A percentile compares a stretch with the other conserved stretches of the same genome.
Evolutionary conservation across 2,888 invertebrate genomes (phyloP).

Genomic region (Diaphora mendica): DNA sequence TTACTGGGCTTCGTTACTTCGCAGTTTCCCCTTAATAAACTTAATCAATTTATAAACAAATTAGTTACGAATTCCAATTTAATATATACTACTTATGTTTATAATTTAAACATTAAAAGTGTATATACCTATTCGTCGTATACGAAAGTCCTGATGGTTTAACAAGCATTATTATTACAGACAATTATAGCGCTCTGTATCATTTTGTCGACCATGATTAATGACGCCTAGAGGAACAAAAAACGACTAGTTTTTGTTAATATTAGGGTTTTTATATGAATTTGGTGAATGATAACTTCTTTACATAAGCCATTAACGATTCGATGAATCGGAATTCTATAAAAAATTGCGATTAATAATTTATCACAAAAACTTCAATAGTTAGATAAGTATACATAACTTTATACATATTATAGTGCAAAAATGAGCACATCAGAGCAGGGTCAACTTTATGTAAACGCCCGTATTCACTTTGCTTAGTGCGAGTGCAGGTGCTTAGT

Average conservation of each 20-base stretch:
- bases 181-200: background rate
- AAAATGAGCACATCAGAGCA: no score
- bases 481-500: no score
- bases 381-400: background rate
- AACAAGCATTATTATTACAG: background rate
- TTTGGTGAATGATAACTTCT: conserved; percentile 1
- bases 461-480: no score
- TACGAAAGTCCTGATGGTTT: background rate
- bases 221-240: background rate
- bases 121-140: background rate
- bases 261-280: background rate
- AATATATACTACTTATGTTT: background rate
- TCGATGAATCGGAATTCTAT: conserved; percentile 3
- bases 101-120: background rate
- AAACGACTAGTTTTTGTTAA: background rate
- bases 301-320: no score
- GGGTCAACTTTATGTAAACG: no score
- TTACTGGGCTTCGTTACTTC: no score
- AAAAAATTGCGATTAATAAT: background rate
- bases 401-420: no score
- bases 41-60: background rate
- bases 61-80: background rate
- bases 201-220: conserved; percentile 6
- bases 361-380: background rate
- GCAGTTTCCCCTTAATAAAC: background rate